These are phyloP conservation scores for Dryocosmus kuriphilus DNA, from an alignment of 2,888 invertebrate species.

Conservation along the genomic window DNA sequence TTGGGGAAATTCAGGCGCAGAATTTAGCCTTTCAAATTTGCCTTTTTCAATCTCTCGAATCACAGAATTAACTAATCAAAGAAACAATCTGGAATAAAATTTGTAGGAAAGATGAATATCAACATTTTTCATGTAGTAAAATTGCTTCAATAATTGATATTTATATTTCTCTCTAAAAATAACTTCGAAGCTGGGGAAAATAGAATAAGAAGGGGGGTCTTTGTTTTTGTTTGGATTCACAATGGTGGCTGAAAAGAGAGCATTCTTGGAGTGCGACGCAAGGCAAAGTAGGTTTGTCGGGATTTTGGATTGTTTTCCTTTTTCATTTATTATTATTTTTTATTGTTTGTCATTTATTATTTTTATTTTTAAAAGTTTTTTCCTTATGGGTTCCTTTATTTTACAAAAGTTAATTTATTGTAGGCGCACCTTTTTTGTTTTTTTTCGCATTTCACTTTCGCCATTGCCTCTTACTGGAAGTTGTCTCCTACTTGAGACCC, in stretches of 20 bases:
- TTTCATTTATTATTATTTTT: neutral
- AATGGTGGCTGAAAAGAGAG: neutral
- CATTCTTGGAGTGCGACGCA: neutral
- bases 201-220: no score
- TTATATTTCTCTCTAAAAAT: neutral
- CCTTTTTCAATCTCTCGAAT: neutral
- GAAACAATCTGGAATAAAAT: neutral
- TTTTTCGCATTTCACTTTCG: conserved; percentile 29
- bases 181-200: neutral
- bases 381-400: conserved; percentile 38
- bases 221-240: neutral
- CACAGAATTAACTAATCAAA: neutral
- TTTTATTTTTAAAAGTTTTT: neutral
- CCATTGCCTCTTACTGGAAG: conserved; percentile 23
- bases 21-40: neutral
- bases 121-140: neutral
- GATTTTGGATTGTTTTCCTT: neutral
- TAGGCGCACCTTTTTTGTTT: neutral
- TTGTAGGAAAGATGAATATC: neutral
- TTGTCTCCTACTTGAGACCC: conserved; percentile 20
- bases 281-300: neutral
- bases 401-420: neutral
- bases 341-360: neutral
- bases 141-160: neutral
- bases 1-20: neutral